A percentile compares a stretch with the other conserved stretches of the same genome.
These are phyloP conservation scores for Dastarcus helophoroides DNA, from an alignment of 2,888 invertebrate species.

Conservation along the genomic window DNA sequence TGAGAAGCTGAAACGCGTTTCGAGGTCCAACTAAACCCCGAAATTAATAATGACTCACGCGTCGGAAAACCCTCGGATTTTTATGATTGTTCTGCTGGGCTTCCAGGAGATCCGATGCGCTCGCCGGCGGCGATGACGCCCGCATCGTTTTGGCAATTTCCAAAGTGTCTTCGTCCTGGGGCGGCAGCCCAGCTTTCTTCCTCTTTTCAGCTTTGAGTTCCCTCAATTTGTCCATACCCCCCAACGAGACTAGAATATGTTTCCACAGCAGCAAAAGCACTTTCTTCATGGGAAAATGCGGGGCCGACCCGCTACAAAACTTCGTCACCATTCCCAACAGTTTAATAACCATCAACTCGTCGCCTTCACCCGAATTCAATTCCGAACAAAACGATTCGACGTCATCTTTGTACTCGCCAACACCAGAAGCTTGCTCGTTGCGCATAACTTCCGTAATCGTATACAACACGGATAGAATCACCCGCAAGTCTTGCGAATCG, in stretches of 20 bases:
- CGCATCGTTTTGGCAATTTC: conserved; percentile 91
- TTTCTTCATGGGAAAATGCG: conserved; percentile 98
- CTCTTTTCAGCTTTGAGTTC: conserved; percentile 61
- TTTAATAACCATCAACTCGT: conserved; percentile 79
- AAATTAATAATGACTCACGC: conserved; percentile 43
- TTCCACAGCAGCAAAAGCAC: conserved; percentile 93
- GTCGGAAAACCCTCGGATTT: conserved; percentile 58
- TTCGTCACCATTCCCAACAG: conserved; percentile 92
- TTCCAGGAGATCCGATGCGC: conserved; percentile 80
- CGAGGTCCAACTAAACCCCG: too few relatives aligned
- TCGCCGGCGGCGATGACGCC: conserved; percentile 89
- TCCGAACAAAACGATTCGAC: conserved; percentile 47
- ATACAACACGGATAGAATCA: conserved; percentile 87
- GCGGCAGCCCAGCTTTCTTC: conserved; percentile 58
- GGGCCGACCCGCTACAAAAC: conserved; percentile 90
- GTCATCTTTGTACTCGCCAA: conserved; percentile 36
- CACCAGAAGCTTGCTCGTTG: conserved; percentile 45
- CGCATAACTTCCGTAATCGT: conserved; percentile 92
- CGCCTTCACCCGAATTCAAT: conserved; percentile 47
- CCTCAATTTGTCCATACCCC: conserved; percentile 78
- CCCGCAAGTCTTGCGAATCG: conserved; percentile 85
- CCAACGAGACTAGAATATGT: conserved; percentile 79
- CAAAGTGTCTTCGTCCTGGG: conserved; percentile 82
- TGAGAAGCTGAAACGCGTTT: too few relatives aligned
- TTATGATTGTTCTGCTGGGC: conserved; percentile 74